Base-by-base conservation (phyloP, 1,140 invertebrate species). In the Leptinotarsa defecta region DNA sequence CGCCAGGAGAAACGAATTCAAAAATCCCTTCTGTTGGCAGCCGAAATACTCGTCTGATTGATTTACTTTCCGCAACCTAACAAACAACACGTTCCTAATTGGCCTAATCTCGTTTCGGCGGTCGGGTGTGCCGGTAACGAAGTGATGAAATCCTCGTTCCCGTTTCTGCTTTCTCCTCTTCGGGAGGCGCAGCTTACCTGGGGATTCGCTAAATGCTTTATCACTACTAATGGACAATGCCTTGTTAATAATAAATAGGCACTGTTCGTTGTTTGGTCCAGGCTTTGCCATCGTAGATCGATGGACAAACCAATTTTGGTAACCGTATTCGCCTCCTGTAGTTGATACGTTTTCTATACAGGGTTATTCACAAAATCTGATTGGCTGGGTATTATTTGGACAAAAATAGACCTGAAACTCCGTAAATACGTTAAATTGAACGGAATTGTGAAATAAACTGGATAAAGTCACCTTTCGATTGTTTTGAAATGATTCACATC, bases 171-270 rank as follows among this genome's bases (percentile, higher is more conserved):
- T 65, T 15, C 27, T 20, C n/a, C 52, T 19, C 52, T 57, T 19
- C 20, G 20, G 64, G 27, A 49, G 27, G 62, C 8, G 62, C 52
- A 72, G 22, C 27, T 62, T 34, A 72, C 71, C 71, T 72, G 52
- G 43, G 62, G 48, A 48, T 43, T 15, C 43, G 27, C 63, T 77
- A 24, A 76, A 76, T 76, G 62, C 71, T 76, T 73, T 74, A 76
- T 73, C 70, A 57, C 72, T 73, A 57, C 43, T 76, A 76, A 76
- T 73, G 75, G 75, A 19, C 63, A 62, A 64, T 65, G 63, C 43
- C n/a, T 71, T 52, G 67, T 74, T 75, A 72, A 77, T 77, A 77
- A 77, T 77, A 68, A 74, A 77, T 77, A 74, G 64, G 68, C 8
- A 43, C 2, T 43, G 34, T 43, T 11, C 2, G 34, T 43, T 43